Percentiles rank a stretch among this genome's conserved stretches.
phyloP scores from a whole-genome alignment of 2,888 invertebrate species.

The Philhelius pedissequus region DNA sequence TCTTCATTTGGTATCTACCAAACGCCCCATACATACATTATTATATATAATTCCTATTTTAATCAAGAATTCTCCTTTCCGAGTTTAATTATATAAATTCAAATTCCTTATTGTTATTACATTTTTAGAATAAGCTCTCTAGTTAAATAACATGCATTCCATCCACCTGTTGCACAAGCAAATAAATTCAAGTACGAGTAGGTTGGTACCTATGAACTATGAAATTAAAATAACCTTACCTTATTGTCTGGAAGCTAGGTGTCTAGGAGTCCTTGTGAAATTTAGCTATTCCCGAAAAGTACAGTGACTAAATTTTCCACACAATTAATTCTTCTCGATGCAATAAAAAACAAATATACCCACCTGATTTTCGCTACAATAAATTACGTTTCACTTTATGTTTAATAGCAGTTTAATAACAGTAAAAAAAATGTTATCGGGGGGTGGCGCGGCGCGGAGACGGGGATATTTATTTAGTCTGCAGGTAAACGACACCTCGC shows the following conservation, averaged over 20 bases:
- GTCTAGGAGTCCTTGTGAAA: background rate
- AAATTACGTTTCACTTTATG: conserved; percentile 27
- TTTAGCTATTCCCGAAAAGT: background rate
- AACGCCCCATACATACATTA: no score
- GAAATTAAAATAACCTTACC: conserved; percentile 20
- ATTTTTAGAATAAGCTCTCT: no score
- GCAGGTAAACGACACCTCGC: background rate
- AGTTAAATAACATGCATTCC: no score
- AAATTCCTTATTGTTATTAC: no score
- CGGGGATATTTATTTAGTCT: background rate
- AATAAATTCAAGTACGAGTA: background rate
- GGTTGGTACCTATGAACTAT: background rate
- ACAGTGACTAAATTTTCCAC: conserved; percentile 26
- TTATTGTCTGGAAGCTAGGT: conserved; percentile 9
- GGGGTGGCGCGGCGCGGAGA: background rate
- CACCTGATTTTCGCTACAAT: background rate
- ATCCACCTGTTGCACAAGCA: conserved; percentile 1
- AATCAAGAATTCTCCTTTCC: no score
- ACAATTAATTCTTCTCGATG: conserved; percentile 16
- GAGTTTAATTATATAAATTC: no score
- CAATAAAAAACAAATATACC: conserved; percentile 10
- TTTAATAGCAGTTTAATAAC: no score
- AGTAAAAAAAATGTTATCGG: background rate
- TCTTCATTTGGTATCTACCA: no score
- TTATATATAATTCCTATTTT: no score